These are phyloP conservation scores for Dolomedes plantarius DNA, from an alignment of 2,888 invertebrate species.

Conservation along the genomic window DNA sequence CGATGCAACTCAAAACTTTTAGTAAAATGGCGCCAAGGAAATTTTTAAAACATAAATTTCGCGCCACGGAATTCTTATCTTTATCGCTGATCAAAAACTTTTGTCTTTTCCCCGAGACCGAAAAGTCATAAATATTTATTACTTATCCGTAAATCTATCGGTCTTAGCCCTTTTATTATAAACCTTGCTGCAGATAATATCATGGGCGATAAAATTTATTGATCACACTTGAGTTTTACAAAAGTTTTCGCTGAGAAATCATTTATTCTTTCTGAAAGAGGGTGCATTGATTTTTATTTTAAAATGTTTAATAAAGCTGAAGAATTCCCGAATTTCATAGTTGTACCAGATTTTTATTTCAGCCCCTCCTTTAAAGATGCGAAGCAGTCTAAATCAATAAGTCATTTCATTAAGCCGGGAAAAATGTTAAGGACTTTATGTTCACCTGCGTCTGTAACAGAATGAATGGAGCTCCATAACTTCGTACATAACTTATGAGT, in stretches of 20 bases:
- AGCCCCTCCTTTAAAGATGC: not conserved
- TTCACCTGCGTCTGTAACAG: too few species aligned
- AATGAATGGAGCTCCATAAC: too few species aligned
- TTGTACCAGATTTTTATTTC: not conserved
- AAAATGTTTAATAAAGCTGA: not conserved
- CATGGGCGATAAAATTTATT: constrained; percentile 10
- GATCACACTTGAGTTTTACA: constrained; percentile 16
- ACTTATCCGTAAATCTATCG: constrained; percentile 6
- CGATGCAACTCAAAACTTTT: too few species aligned
- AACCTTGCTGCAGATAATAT: constrained; percentile 6
- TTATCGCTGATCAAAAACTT: not conserved
- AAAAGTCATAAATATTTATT: constrained; percentile 17
- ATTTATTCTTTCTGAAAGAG: not conserved
- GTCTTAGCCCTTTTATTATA: constrained; percentile 5
- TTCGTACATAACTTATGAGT: too few species aligned
- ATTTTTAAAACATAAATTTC: not conserved
- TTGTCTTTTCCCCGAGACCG: not conserved
- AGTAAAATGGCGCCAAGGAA: not conserved
- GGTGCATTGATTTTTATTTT: constrained; percentile 8
- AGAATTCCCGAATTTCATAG: not conserved
- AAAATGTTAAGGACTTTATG: not conserved
- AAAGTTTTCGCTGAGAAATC: not conserved
- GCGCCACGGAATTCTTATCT: constrained; percentile 5
- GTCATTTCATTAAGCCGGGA: not conserved
- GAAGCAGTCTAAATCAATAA: not conserved